Percentiles rank a stretch among this genome's conserved stretches.
Conservation (phyloP, 2,797 vertebrate species). For the Oreortyx pictus region DNA sequence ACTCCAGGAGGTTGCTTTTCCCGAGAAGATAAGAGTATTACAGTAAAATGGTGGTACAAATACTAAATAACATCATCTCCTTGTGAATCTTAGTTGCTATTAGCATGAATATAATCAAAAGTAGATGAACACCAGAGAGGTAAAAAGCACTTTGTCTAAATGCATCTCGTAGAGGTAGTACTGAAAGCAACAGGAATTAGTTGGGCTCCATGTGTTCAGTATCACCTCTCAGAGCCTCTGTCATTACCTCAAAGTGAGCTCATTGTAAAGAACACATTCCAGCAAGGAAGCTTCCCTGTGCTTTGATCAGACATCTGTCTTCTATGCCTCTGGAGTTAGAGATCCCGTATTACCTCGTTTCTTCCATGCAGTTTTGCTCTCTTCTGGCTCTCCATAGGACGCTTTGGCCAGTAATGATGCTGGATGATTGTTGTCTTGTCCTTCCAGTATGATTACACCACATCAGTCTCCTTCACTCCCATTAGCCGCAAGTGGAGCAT, state of each 20-base stretch:
- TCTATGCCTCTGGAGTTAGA: background rate
- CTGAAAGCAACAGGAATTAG: background rate
- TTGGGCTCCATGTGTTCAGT: background rate
- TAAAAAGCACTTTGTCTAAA: background rate
- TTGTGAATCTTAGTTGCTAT: background rate
- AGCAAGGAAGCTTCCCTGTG: background rate
- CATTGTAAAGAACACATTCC: background rate
- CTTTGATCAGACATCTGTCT: background rate
- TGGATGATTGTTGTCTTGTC: background rate
- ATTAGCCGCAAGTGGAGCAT: background rate
- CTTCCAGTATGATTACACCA: background rate
- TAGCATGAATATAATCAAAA: background rate
- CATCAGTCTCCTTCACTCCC: background rate
- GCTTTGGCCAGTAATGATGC: background rate
- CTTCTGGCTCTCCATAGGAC: background rate
- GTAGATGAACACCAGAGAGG: background rate
- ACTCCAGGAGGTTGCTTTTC: background rate
- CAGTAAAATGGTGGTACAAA: background rate
- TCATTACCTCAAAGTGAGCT: background rate
- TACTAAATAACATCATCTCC: background rate
- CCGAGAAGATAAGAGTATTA: background rate
- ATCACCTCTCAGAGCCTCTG: background rate
- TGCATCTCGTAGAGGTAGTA: accelerated
- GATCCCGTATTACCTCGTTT: background rate
- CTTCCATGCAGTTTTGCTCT: background rate